A percentile compares a stretch with the other conserved stretches of the same genome.
These are phyloP conservation scores for Semibalanus balanoides DNA, from an alignment of 1,140 invertebrate genomes.

Conservation along the genomic window DNA sequence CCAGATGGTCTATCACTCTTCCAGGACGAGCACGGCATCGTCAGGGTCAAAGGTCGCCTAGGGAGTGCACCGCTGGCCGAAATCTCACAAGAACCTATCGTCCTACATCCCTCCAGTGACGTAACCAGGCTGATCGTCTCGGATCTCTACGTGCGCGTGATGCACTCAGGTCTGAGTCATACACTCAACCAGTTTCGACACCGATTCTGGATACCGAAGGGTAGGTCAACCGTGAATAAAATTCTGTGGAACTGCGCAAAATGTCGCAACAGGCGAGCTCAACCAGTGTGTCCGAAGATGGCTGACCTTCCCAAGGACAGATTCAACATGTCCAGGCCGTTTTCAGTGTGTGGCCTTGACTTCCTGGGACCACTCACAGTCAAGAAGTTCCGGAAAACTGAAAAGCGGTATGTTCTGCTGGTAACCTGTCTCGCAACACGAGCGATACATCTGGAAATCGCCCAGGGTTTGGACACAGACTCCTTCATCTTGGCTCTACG, in stretches of 20 bases:
- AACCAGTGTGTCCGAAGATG: constrained; percentile 4
- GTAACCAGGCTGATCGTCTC: not conserved
- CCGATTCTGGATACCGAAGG: constrained; percentile 13
- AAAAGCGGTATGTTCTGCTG: constrained; percentile 19
- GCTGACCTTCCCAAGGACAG: constrained; percentile 18
- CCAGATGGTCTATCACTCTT: not conserved
- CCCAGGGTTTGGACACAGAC: constrained; percentile 19
- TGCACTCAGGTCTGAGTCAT: constrained; percentile 7
- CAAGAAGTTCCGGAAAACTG: constrained; percentile 14
- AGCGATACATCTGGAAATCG: constrained; percentile 25
- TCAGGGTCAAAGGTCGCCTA: not conserved
- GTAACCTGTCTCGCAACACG: constrained; percentile 22
- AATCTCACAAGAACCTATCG: not conserved
- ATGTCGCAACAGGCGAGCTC: constrained; percentile 9
- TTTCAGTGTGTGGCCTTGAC: constrained; percentile 20
- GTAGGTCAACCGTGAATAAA: constrained; percentile 3
- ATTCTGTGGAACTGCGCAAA: constrained; percentile 9
- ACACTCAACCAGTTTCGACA: constrained; percentile 8
- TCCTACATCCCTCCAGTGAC: not conserved
- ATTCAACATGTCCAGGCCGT: constrained; percentile 13
- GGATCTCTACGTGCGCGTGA: not conserved
- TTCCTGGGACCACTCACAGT: constrained; percentile 21
- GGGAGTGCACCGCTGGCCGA: not conserved
- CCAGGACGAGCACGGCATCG: not conserved
- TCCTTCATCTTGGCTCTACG: constrained; percentile 23